These are phyloP conservation scores for Hyperopisus bebe DNA, from an alignment of 2,113 vertebrate genomes.

Conservation along the genomic window DNA sequence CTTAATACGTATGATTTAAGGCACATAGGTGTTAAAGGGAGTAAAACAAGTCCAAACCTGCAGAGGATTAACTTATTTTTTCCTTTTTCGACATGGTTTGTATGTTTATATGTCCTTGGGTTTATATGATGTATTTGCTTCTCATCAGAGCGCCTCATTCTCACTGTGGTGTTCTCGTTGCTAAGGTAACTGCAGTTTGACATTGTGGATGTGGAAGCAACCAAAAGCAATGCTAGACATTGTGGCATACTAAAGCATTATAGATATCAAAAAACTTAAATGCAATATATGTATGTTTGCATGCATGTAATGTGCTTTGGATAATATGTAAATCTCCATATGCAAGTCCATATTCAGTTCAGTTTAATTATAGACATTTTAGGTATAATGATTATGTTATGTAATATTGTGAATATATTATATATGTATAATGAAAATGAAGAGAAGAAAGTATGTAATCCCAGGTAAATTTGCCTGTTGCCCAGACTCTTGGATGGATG, in stretches of 20 bases:
- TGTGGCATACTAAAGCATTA: slow-evolving; percentile 30
- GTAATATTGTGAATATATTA: slow-evolving; percentile 4
- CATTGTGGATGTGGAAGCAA: slow-evolving; percentile 64
- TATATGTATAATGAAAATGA: background rate
- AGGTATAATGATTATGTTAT: background rate
- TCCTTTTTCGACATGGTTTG: background rate
- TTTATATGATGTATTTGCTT: slow-evolving; percentile 53
- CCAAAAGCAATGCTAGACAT: slow-evolving; percentile 55
- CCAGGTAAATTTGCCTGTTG: background rate
- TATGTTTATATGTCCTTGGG: slow-evolving; percentile 11
- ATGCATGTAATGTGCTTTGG: background rate
- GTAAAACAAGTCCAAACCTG: background rate
- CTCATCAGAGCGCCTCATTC: slow-evolving; percentile 60
- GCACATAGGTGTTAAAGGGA: background rate
- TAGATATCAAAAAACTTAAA: background rate
- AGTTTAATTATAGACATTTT: background rate
- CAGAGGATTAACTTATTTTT: background rate
- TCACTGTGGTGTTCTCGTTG: slow-evolving; percentile 65
- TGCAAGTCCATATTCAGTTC: background rate
- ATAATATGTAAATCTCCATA: background rate
- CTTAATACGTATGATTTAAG: background rate
- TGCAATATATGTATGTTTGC: background rate
- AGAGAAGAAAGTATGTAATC: background rate
- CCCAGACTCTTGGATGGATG: background rate
- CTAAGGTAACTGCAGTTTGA: slow-evolving; percentile 67